Evolutionary conservation across 37 sponge, comb jelly and placozoan genomes (phyloP).

Genomic region (Spongilla lacustris): DNA sequence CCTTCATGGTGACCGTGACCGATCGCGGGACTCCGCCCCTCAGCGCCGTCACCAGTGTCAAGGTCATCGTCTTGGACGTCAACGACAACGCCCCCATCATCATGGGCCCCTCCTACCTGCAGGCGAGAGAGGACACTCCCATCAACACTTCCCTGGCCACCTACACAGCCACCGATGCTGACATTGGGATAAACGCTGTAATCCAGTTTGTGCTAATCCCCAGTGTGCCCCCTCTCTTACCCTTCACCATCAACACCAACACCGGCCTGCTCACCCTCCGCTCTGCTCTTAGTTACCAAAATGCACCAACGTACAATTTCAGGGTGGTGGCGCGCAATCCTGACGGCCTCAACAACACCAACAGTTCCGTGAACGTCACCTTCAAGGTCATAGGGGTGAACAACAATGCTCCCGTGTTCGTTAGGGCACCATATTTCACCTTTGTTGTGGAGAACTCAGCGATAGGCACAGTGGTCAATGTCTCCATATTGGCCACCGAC

Average conservation of each 20-base stretch:
- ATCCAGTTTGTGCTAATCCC: slow-evolving; percentile 46
- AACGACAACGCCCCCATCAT: slow-evolving; percentile 78
- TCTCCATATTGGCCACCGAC: slow-evolving; percentile 39
- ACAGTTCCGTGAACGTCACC: neutral
- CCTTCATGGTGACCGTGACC: slow-evolving; percentile 34
- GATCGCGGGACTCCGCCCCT: slow-evolving; percentile 48
- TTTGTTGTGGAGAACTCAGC: slow-evolving; percentile 12
- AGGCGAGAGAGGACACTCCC: slow-evolving; percentile 29
- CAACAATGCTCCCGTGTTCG: slow-evolving; percentile 27
- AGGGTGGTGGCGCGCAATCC: slow-evolving; percentile 8
- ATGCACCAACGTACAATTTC: neutral
- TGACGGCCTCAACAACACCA: neutral
- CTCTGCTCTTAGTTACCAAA: neutral
- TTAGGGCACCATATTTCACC: neutral
- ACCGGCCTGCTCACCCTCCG: slow-evolving; percentile 19
- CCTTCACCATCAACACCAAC: slow-evolving; percentile 10
- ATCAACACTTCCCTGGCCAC: neutral
- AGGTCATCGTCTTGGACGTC: slow-evolving; percentile 41
- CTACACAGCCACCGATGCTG: slow-evolving; percentile 58
- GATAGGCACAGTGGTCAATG: neutral
- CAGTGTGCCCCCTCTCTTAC: neutral
- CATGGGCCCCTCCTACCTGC: slow-evolving; percentile 2
- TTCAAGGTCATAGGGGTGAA: slow-evolving; percentile 33
- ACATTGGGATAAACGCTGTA: slow-evolving; percentile 62
- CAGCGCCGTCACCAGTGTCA: slow-evolving; percentile 18